Evolutionary conservation across 2,113 vertebrate species (phyloP).

Genomic region (Pholis gunnellus): DNA sequence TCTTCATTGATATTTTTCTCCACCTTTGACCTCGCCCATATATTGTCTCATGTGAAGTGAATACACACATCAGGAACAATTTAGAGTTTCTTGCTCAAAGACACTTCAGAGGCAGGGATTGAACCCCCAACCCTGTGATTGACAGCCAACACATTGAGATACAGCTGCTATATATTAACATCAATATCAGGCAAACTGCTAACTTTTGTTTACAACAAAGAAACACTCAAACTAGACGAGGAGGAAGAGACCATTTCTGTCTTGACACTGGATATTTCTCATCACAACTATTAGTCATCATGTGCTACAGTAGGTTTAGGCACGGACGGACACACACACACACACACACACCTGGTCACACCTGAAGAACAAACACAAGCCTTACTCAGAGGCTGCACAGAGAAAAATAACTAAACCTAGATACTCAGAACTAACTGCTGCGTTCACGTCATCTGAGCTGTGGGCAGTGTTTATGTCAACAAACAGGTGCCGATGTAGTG

Average conservation of each 20-base stretch:
- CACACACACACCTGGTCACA: constrained; percentile 23
- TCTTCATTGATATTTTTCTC: not conserved
- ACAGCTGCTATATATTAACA: not conserved
- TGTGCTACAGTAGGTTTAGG: not conserved
- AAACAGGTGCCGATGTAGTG: constrained; percentile 5
- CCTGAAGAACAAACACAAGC: constrained; percentile 69
- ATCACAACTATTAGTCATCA: not conserved
- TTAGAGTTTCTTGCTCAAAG: not conserved
- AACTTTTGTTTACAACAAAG: not conserved
- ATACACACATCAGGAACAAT: no score
- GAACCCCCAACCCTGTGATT: not conserved
- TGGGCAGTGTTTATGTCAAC: constrained; percentile 4
- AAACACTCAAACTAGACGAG: not conserved
- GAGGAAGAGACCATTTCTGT: not conserved
- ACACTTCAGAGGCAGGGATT: not conserved
- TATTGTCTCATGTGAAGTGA: not conserved
- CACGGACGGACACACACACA: not conserved
- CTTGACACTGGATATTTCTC: not conserved
- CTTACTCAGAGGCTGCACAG: constrained; percentile 33
- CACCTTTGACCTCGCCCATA: not conserved
- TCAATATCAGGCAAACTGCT: not conserved
- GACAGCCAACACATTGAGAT: not conserved
- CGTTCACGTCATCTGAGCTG: constrained; percentile 5
- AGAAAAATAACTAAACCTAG: constrained; percentile 2
- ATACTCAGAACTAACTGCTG: not conserved